Evolutionary conservation across 2,888 invertebrate species (phyloP), one percentile per base, ranked within the genome.

Genomic region (Hylaea fasciaria): DNA sequence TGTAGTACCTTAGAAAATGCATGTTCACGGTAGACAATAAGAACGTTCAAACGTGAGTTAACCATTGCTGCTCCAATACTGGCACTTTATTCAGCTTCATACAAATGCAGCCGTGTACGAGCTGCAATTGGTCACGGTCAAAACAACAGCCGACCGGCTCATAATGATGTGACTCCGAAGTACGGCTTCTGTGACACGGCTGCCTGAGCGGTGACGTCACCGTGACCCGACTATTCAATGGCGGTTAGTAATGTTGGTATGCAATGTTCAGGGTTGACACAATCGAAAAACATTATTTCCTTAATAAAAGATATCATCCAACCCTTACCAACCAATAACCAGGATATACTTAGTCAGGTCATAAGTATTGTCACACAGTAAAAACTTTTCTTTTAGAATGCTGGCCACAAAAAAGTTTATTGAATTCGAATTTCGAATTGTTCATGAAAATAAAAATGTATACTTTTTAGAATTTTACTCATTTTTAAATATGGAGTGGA

Each of bases 201-300:
- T 87, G 89, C 87, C 84, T 82, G 80, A 80, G 77, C 66, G 77
- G 65, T 92, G 91, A 92, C 91, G 91, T 91, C 89, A 91, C 68
- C 74, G 58, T 72, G 22, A 54, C 57, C 77, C 75, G 80, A 83
- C 82, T 80, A 85, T 82, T 80, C 80, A 78, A 77, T 32, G 32
- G 9, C 32, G 10, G 10, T 32, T 7, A 8, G 7, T 80, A 76
- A 81, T 71, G 78, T 79, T 81, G 80, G 80, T 73, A 78, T 60
- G 60, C 55, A 53, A 70, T 69, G 70, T 70, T 72, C 64, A 72
- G 57, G 69, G 63, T 55, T 68, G 74, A 65, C 64, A 66, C 65
- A 74, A 71, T 65, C 71, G 70, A 66, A 48, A 47, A 48, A 43
- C 43, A 13, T 65, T 48, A 29, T 32, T 4, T 40, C 40, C 47